A percentile compares a stretch with the other conserved stretches of the same genome.
phyloP scores from a whole-genome alignment of 2,797 vertebrate species.

The Ambastaia sidthimunki region DNA sequence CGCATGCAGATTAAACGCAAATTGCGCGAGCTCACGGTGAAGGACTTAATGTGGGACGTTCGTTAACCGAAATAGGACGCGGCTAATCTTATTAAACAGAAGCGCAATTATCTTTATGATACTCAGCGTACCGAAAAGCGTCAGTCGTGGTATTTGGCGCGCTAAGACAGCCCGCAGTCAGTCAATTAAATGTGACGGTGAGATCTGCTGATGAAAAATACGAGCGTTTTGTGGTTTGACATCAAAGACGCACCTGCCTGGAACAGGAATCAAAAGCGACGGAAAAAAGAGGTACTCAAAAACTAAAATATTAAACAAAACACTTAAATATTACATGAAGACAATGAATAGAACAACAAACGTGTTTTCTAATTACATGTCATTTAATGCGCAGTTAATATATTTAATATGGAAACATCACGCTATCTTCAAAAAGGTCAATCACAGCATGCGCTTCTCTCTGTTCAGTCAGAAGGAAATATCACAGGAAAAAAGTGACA shows the following conservation, averaged over 20 bases:
- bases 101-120: constrained; percentile 48
- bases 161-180: constrained; percentile 12
- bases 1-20: constrained; percentile 27
- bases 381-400: constrained; percentile 23
- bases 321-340: constrained; percentile 11
- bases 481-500: constrained; percentile 64
- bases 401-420: constrained; percentile 28
- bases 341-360: constrained; percentile 22
- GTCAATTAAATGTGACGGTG: constrained; percentile 29
- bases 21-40: constrained; percentile 12
- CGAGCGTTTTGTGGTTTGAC: not conserved
- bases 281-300: not conserved
- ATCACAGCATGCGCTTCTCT: constrained; percentile 57
- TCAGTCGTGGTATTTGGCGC: constrained; percentile 34
- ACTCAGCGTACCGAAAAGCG: constrained; percentile 34
- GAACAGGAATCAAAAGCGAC: not conserved
- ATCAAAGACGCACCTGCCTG: constrained; percentile 33
- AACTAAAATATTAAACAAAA: not conserved
- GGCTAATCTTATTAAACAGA: constrained; percentile 44
- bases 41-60: constrained; percentile 40
- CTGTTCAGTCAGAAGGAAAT: constrained; percentile 26
- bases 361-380: constrained; percentile 27
- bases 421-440: constrained; percentile 39
- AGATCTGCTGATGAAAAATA: constrained; percentile 41
- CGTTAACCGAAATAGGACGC: constrained; percentile 34